Evolutionary conservation across 2,888 invertebrate genomes (phyloP).

Genomic region (Ceratothoa steindachneri): DNA sequence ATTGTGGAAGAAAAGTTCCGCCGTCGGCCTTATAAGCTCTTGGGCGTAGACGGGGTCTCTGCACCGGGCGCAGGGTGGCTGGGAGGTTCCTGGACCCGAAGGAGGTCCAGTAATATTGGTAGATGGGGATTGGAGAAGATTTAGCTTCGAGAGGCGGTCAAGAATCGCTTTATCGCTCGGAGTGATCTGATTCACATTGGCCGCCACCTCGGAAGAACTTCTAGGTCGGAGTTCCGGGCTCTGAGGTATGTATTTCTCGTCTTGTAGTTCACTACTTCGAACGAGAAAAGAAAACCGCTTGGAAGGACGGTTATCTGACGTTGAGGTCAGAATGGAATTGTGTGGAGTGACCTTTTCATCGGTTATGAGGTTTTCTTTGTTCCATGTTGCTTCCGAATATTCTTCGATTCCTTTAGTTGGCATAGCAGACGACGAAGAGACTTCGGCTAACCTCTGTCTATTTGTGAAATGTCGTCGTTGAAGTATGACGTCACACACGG

Average conservation of each 20-base stretch:
- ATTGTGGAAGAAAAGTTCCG: constrained; percentile 32
- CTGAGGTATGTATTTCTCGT: background rate
- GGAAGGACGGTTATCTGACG: constrained; percentile 32
- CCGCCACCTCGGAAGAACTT: background rate
- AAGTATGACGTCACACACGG: background rate
- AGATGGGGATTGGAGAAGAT: constrained; percentile 10
- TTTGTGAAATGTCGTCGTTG: constrained; percentile 19
- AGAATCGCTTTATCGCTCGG: constrained; percentile 46
- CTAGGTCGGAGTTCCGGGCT: background rate
- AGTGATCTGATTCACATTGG: constrained; percentile 13
- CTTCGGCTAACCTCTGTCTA: constrained; percentile 9
- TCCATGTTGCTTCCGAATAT: background rate
- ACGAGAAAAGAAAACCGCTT: constrained; percentile 45
- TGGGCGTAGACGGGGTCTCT: constrained; percentile 38
- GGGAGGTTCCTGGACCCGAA: background rate
- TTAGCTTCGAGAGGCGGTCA: constrained; percentile 35
- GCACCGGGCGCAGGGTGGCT: constrained; percentile 41
- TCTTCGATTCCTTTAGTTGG: background rate
- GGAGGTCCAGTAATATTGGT: constrained; percentile 2
- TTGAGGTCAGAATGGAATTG: constrained; percentile 28
- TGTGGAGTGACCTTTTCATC: background rate
- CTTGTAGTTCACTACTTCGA: constrained; percentile 28
- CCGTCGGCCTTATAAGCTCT: constrained; percentile 31
- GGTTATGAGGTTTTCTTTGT: background rate
- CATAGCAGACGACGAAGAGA: background rate